Evolutionary conservation across 2,113 vertebrate genomes (phyloP).

Genomic region (Barbus barbus): DNA sequence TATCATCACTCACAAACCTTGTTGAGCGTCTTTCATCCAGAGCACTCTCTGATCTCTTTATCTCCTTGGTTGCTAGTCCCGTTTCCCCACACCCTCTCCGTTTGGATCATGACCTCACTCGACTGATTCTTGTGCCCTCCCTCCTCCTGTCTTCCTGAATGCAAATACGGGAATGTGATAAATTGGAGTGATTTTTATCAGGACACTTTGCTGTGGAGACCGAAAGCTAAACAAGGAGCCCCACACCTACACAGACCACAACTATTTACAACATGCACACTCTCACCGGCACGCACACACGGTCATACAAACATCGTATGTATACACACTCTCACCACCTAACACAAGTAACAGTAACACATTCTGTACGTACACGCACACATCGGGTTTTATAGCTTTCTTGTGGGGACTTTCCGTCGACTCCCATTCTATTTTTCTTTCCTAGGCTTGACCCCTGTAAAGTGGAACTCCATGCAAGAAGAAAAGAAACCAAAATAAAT

Average conservation of each 20-base stretch:
- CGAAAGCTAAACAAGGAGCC: slow-evolving; percentile 75
- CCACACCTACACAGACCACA: slow-evolving; percentile 72
- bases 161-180: slow-evolving; percentile 79
- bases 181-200: slow-evolving; percentile 81
- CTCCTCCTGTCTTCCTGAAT: slow-evolving; percentile 71
- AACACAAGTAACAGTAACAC: slow-evolving; percentile 57
- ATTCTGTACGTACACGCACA: slow-evolving; percentile 57
- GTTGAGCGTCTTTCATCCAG: slow-evolving; percentile 46
- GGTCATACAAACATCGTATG: slow-evolving; percentile 59
- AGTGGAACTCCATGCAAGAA: slow-evolving; percentile 69
- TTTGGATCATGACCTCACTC: slow-evolving; percentile 40
- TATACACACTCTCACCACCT: slow-evolving; percentile 54
- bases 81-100: slow-evolving; percentile 51
- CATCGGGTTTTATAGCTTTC: slow-evolving; percentile 67
- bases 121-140: slow-evolving; percentile 43
- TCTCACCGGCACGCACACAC: slow-evolving; percentile 48
- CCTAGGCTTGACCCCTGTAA: slow-evolving; percentile 71
- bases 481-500: slow-evolving; percentile 66
- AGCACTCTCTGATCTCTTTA: slow-evolving; percentile 30
- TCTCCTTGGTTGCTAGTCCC: slow-evolving; percentile 33
- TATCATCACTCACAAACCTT: slow-evolving; percentile 39
- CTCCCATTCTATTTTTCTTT: slow-evolving; percentile 76
- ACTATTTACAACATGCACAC: slow-evolving; percentile 71
- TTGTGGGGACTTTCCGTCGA: slow-evolving; percentile 76
- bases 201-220: slow-evolving; percentile 78